Percentiles rank a stretch among this genome's conserved stretches.
Evolutionary conservation across 2,888 invertebrate species (phyloP).

Genomic region (Hesperia comma): DNA sequence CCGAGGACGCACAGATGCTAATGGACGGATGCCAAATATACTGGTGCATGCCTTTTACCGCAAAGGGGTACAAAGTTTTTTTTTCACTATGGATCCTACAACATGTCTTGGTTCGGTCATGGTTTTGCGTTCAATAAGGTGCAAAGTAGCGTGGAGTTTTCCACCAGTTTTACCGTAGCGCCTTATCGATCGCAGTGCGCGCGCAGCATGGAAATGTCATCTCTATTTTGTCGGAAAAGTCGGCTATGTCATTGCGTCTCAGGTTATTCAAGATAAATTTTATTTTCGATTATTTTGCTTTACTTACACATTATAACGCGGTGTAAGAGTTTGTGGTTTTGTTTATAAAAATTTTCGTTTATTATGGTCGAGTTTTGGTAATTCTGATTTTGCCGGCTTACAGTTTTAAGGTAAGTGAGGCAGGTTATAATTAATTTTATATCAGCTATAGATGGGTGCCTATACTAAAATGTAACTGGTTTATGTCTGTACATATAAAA

Average conservation of each 20-base stretch:
- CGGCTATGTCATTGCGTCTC: conserved; percentile 49
- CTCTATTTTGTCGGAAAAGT: conserved; percentile 58
- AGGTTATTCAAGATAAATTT: conserved; percentile 52
- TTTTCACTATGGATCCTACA: no score
- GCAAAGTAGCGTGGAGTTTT: conserved; percentile 11
- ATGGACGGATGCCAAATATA: no score
- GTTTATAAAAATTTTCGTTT: conserved; percentile 2
- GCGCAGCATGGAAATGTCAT: conserved; percentile 65
- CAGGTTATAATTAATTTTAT: no score
- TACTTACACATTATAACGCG: conserved; percentile 15
- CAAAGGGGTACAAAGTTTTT: no score
- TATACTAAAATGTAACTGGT: no score
- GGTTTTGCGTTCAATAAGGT: background rate
- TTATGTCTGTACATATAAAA: no score
- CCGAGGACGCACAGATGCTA: no score
- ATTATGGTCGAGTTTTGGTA: conserved; percentile 32
- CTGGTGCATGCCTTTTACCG: no score
- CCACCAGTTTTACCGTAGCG: conserved; percentile 42
- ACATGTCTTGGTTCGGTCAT: no score
- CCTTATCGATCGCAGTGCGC: conserved; percentile 70
- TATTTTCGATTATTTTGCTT: conserved; percentile 41
- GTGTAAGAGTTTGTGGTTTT: background rate
- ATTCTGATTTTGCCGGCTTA: conserved; percentile 13
- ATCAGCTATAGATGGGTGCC: no score
- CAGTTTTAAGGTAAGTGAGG: conserved; percentile 17